Evolutionary conservation across 2,888 invertebrate genomes (phyloP).

Genomic region (Pollenia amentaria): DNA sequence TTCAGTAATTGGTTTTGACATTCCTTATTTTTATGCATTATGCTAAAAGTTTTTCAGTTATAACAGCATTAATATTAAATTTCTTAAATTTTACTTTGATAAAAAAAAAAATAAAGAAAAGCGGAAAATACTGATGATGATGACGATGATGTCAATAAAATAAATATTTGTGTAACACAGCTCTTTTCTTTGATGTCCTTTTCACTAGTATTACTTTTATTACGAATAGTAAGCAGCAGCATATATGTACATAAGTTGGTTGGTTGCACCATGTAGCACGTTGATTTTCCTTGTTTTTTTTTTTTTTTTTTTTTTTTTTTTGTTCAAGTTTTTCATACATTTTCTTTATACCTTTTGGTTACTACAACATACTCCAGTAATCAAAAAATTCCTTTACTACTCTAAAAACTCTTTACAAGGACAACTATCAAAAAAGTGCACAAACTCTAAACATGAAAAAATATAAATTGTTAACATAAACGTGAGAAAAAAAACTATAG

Average conservation of each 20-base stretch:
- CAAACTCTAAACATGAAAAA: constrained; percentile 59
- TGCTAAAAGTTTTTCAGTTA: constrained; percentile 1
- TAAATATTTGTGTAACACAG: constrained; percentile 62
- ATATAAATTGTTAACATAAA: constrained; percentile 64
- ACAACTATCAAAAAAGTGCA: constrained; percentile 62
- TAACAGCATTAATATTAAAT: constrained; percentile 39
- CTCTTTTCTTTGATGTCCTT: constrained; percentile 67
- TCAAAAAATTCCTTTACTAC: constrained; percentile 73
- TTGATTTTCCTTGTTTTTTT: constrained; percentile 31
- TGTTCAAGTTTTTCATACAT: constrained; percentile 7
- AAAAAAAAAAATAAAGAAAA: constrained; percentile 11
- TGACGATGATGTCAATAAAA: constrained; percentile 57
- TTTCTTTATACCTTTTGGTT: constrained; percentile 47
- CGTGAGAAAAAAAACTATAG: constrained; percentile 58
- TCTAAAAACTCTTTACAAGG: constrained; percentile 67
- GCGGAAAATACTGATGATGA: constrained; percentile 3
- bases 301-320: not conserved
- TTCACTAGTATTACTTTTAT: constrained; percentile 67
- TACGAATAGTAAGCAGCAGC: constrained; percentile 39
- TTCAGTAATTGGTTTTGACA: not conserved
- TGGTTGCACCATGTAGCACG: constrained; percentile 48
- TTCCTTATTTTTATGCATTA: not conserved
- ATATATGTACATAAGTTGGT: constrained; percentile 14
- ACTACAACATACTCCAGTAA: constrained; percentile 66
- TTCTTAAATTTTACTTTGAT: constrained; percentile 32